Evolutionary conservation across 2,797 vertebrate genomes (phyloP), one percentile per base, ranked within the genome.

Genomic region (Acanthurus tractus): DNA sequence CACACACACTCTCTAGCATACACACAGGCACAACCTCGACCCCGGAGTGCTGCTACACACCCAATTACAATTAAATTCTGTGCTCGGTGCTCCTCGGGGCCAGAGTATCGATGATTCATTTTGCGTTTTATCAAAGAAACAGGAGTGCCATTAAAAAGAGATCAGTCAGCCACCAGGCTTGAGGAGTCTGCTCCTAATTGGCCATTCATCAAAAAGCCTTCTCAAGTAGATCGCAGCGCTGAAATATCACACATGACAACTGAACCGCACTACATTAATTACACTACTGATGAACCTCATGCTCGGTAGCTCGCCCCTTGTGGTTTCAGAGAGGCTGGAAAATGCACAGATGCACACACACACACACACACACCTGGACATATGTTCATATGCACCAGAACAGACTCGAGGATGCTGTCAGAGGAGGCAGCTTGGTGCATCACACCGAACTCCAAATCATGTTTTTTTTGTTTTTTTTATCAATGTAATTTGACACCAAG

Each of bases 131-230:
- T 95, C 93, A 94, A 91, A 95, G 94, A 93, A 95, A 93, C 91
- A 93, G 91, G 92, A 93, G 89, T 82, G 89, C 88, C 90, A 94
- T 96, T 95, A 96, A 95, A 95, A 94, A 91, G 90, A 94, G 92
- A 95, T 95, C 95, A 94, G 91, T 94, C 93, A 94, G 89, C 92
- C 93, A 93, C 88, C 88, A 88, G 92, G 91, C 94, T 91, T 49
- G 82, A 91, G 91, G 87, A 92, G 89, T 82, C 83, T 79, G 86
- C 87, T 72, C 87, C 92, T 95, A 95, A 96, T 95, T 95, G 94
- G 81, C 89, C 94, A 95, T 96, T 95, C 94, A 95, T 96, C 95
- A 96, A 94, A 94, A 92, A 82, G 84, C 77, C 81, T 93, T 86
- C 92, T 91, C 85, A 81, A 94, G 92, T 92, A 91, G 83, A 93